Conservation (phyloP, 2,113 vertebrate species). For the Siniperca knerii region DNA sequence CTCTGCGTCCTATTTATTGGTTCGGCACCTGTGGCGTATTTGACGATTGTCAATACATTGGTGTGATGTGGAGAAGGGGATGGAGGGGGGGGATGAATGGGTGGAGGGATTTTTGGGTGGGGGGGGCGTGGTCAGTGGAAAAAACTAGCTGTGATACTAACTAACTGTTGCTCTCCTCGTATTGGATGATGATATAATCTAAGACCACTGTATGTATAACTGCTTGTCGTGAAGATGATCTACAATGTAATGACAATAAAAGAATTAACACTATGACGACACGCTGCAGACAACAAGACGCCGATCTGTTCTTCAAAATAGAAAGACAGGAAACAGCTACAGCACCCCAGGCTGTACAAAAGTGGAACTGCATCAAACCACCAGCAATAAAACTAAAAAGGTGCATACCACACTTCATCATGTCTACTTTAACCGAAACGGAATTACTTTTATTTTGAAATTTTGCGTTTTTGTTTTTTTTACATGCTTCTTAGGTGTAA, state of each 20-base stretch:
- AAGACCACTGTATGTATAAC: constrained; percentile 77
- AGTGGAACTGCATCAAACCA: too few relatives aligned
- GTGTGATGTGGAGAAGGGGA: constrained; percentile 37
- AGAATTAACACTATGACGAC: constrained; percentile 61
- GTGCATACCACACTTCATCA: too few relatives aligned
- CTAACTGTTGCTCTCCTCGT: constrained; percentile 77
- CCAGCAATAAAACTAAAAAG: too few relatives aligned
- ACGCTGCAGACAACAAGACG: neutral
- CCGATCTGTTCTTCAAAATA: constrained; percentile 16
- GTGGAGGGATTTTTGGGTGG: neutral
- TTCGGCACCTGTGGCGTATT: constrained; percentile 57
- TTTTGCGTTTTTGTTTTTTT: too few relatives aligned
- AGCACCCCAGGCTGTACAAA: too few relatives aligned
- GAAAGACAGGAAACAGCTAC: too few relatives aligned
- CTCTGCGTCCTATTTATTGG: constrained; percentile 63
- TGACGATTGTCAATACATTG: constrained; percentile 45
- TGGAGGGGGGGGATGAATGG: neutral
- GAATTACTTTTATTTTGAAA: too few relatives aligned
- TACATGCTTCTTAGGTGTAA: too few relatives aligned
- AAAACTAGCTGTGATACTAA: constrained; percentile 74
- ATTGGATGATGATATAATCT: constrained; percentile 73
- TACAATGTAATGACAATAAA: constrained; percentile 79
- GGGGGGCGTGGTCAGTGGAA: constrained; percentile 42
- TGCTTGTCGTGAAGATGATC: constrained; percentile 81
- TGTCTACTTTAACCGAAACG: too few relatives aligned